These are phyloP conservation scores for Holocentrus rufus DNA, from an alignment of 2,797 vertebrate genomes.

Conservation along the genomic window DNA sequence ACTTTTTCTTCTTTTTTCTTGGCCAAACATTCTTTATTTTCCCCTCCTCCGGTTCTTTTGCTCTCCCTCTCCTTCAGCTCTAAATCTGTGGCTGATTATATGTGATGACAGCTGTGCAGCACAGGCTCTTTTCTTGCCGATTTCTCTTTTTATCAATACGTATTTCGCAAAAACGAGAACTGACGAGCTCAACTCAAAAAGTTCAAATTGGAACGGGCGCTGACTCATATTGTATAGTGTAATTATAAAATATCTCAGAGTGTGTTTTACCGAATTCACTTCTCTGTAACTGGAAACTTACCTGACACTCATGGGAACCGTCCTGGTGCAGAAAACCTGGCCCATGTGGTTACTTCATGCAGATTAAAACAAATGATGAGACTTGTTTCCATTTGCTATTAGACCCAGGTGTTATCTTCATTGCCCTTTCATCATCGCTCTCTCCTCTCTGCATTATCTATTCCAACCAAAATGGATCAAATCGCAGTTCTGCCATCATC, in stretches of 20 bases:
- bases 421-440: constrained; percentile 12
- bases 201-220: too few species aligned
- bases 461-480: constrained; percentile 47
- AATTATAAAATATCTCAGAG: not conserved
- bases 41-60: constrained; percentile 22
- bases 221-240: too few species aligned
- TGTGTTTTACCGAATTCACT: not conserved
- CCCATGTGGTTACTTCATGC: constrained; percentile 17
- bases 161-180: constrained; percentile 1
- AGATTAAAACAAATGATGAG: constrained; percentile 29
- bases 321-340: constrained; percentile 17
- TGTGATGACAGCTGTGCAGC: constrained; percentile 37
- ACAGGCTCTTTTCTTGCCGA: constrained; percentile 5
- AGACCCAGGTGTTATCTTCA: constrained; percentile 43
- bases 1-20: constrained; percentile 23
- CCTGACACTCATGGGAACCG: not conserved
- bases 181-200: too few species aligned
- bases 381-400: constrained; percentile 21
- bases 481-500: constrained; percentile 59
- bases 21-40: constrained; percentile 39
- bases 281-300: not conserved
- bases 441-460: constrained; percentile 27
- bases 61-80: constrained; percentile 35
- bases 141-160: constrained; percentile 27
- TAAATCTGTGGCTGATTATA: constrained; percentile 47